Conservation (phyloP, 2,113 vertebrate genomes). For the Meleagris gallopavo region DNA sequence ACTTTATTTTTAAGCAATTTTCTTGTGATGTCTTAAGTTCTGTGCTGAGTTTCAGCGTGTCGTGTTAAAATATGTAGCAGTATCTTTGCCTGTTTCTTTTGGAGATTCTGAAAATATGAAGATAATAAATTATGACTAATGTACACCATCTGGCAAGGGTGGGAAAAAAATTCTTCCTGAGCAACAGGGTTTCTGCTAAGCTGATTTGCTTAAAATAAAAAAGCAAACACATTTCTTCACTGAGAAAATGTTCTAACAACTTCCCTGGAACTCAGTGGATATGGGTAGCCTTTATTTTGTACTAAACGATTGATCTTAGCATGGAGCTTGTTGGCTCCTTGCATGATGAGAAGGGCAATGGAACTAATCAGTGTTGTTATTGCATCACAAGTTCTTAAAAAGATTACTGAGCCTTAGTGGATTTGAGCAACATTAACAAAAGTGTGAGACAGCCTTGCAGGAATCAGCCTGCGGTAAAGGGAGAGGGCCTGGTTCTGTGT, state of each 20-base stretch:
- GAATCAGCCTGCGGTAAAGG: not conserved
- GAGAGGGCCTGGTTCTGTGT: not conserved
- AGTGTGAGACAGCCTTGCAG: not conserved
- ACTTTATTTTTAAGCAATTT: slow-evolving; percentile 2
- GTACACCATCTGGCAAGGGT: slow-evolving; percentile 53
- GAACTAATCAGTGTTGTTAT: not conserved
- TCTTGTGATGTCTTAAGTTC: not conserved
- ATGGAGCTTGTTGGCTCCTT: not conserved
- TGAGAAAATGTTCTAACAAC: not conserved
- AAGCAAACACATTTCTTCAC: not conserved
- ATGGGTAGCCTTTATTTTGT: not conserved
- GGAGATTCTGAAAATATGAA: slow-evolving; percentile 56
- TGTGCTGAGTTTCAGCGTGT: slow-evolving; percentile 3
- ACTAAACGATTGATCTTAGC: not conserved
- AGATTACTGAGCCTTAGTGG: not conserved
- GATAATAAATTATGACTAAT: slow-evolving; percentile 74
- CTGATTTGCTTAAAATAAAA: slow-evolving; percentile 51
- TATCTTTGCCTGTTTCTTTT: slow-evolving; percentile 59
- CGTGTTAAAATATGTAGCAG: not conserved
- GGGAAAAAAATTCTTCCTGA: slow-evolving; percentile 5
- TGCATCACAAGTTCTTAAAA: not conserved
- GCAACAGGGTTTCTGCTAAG: slow-evolving; percentile 20
- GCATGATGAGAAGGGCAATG: not conserved
- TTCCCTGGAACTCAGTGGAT: not conserved
- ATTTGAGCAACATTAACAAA: not conserved